Conservation (phyloP, 2,888 invertebrate genomes). For the Tortrix viridana region DNA sequence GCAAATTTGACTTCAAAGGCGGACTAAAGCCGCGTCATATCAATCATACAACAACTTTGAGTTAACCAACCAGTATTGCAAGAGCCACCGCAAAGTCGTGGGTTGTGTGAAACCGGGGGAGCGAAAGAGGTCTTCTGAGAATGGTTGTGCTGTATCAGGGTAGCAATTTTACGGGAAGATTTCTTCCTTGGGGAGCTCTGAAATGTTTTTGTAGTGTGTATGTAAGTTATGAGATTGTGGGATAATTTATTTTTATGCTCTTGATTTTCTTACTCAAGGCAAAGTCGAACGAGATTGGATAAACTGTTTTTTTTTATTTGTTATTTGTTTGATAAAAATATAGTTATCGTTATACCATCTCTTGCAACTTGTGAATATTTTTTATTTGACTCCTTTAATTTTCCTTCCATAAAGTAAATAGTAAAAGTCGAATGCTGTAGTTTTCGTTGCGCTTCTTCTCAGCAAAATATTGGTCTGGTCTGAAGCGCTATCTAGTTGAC, state of each 20-base stretch:
- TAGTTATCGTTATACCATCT: too few species aligned
- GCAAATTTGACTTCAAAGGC: constrained; percentile 37
- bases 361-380: too few species aligned
- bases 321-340: too few species aligned
- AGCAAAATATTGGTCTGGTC: too few species aligned
- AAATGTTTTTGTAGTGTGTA: constrained; percentile 29
- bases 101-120: not conserved
- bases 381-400: too few species aligned
- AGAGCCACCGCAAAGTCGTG: not conserved
- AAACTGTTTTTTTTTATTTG: too few species aligned
- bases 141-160: constrained; percentile 33
- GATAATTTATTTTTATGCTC: not conserved
- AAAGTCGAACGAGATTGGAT: too few species aligned
- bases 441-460: too few species aligned
- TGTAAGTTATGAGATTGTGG: constrained; percentile 7
- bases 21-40: constrained; percentile 35
- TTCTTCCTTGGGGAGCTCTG: constrained; percentile 33
- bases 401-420: too few species aligned
- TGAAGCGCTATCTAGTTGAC: too few species aligned
- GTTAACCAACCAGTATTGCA: constrained; percentile 12
- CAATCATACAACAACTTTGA: constrained; percentile 36
- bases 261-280: not conserved
- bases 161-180: constrained; percentile 37
- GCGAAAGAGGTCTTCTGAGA: not conserved
- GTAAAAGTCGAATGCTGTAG: too few species aligned